Percentiles rank a stretch among this genome's conserved stretches.
phyloP scores from a whole-genome alignment of 2,113 vertebrate genomes.

The Mionectes macconnelli region DNA sequence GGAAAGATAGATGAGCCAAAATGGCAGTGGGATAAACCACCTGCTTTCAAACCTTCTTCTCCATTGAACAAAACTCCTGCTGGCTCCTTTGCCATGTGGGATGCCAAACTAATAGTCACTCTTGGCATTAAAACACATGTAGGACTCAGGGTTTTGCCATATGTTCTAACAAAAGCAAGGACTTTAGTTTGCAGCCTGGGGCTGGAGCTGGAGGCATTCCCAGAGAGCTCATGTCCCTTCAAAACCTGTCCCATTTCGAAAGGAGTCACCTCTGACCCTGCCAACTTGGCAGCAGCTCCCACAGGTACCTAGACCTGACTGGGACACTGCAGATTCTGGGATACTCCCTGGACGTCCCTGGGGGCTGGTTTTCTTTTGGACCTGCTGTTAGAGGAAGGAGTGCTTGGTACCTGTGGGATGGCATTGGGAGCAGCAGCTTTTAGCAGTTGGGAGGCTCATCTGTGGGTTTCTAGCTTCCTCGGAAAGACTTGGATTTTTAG shows the following conservation, averaged over 20 bases:
- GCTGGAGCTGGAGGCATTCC: not conserved
- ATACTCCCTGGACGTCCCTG: not conserved
- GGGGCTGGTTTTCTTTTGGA: not conserved
- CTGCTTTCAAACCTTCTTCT: not conserved
- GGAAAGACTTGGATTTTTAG: not conserved
- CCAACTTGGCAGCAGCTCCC: accelerated
- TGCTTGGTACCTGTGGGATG: not conserved
- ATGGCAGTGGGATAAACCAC: not conserved
- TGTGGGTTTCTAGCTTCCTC: not conserved
- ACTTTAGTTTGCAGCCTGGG: not conserved
- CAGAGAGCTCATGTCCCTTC: not conserved
- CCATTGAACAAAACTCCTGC: not conserved
- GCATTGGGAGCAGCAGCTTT: not conserved
- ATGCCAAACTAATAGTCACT: constrained; percentile 50
- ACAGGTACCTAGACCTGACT: accelerated
- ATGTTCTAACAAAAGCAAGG: constrained; percentile 38
- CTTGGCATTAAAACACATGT: not conserved
- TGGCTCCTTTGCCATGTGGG: not conserved
- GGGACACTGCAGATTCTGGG: accelerated
- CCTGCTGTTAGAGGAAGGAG: not conserved
- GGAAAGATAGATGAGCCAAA: not conserved
- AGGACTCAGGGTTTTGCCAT: constrained; percentile 13
- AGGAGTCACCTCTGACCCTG: not conserved
- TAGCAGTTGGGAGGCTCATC: not conserved
- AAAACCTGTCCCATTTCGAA: not conserved